phyloP scores from a whole-genome alignment of 2,797 vertebrate species.

The Coranthus polyacanthus region DNA sequence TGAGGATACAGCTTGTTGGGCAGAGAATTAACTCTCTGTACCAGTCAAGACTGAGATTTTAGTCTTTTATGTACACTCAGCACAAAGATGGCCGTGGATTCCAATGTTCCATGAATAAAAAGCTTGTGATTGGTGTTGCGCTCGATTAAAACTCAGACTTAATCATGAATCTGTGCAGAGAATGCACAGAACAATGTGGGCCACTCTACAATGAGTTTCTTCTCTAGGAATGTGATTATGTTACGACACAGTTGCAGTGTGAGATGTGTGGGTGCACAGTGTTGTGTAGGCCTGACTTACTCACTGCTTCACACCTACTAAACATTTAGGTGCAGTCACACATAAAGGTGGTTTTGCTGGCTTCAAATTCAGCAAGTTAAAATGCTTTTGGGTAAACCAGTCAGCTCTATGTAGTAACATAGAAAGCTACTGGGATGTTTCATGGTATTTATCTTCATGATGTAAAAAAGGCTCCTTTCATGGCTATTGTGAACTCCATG shows the following conservation, averaged over 20 bases:
- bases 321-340: conserved; percentile 1
- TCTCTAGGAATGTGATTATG: conserved; percentile 8
- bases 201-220: background rate
- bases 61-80: conserved; percentile 14
- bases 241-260: conserved; percentile 28
- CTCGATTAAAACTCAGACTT: too few species aligned
- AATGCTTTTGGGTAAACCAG: too few species aligned
- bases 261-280: conserved; percentile 41
- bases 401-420: too few species aligned
- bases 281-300: conserved; percentile 21
- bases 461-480: too few species aligned
- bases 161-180: conserved; percentile 10
- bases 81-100: background rate
- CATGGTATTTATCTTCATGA: too few species aligned
- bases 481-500: too few species aligned
- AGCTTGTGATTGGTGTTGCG: conserved; percentile 1
- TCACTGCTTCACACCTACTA: conserved; percentile 10
- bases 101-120: conserved; percentile 8
- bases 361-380: too few species aligned
- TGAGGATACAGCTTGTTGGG: background rate
- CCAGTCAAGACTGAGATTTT: conserved; percentile 1
- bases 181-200: conserved; percentile 5
- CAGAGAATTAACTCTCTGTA: conserved; percentile 36
- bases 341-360: conserved; percentile 23
- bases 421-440: too few species aligned